Evolutionary conservation across 2,113 vertebrate genomes (phyloP).

Genomic region (Tylochromis polylepis): DNA sequence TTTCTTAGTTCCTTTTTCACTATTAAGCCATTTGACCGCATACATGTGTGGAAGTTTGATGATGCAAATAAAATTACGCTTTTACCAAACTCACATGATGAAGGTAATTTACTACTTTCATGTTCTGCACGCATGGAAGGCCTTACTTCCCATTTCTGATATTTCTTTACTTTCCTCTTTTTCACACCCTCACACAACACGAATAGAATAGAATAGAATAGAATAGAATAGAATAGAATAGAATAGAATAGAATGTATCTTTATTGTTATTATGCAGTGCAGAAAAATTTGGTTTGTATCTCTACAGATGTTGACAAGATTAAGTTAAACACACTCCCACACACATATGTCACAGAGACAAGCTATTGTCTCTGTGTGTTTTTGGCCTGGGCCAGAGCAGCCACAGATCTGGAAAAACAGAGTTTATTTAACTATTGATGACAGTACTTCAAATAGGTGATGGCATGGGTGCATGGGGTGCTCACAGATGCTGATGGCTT

Average conservation of each 20-base stretch:
- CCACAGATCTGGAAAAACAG: no score
- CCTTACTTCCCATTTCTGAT: neutral
- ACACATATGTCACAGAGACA: no score
- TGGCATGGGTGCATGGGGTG: no score
- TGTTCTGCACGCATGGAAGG: neutral
- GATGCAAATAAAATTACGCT: neutral
- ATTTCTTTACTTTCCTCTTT: neutral
- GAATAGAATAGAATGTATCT: neutral
- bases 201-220: neutral
- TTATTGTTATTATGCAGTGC: neutral
- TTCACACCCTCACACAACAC: neutral
- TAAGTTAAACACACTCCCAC: neutral
- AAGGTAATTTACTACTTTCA: neutral
- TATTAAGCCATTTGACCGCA: neutral
- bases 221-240: no score
- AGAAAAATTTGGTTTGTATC: neutral
- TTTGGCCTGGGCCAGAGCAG: no score
- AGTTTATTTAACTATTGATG: no score
- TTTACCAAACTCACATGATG: neutral
- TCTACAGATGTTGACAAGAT: neutral
- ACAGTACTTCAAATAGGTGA: no score
- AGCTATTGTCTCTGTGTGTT: no score
- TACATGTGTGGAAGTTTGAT: fast-evolving
- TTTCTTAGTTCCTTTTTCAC: neutral
- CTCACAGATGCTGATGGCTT: no score